Evolutionary conservation across 2,113 vertebrate genomes (phyloP).

Genomic region (Carettochelys insculpta): DNA sequence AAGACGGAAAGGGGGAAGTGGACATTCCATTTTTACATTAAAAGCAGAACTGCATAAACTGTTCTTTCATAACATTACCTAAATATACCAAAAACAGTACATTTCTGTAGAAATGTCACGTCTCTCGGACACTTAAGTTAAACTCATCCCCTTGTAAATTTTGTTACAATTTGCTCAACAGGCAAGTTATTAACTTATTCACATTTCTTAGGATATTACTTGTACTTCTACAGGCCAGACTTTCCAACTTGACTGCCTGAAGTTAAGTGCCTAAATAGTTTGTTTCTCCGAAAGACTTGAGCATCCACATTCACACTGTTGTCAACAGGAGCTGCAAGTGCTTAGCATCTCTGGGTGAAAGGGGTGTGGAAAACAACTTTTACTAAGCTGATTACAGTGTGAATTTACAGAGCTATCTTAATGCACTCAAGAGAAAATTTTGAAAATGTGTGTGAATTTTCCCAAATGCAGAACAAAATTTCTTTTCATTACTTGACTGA

Average conservation of each 20-base stretch:
- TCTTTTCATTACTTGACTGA: constrained; percentile 16
- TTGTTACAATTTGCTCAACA: neutral
- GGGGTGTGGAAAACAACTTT: constrained; percentile 33
- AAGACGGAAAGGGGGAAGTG: constrained; percentile 27
- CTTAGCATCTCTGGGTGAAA: constrained; percentile 44
- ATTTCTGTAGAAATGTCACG: neutral
- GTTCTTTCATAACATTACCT: neutral
- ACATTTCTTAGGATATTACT: neutral
- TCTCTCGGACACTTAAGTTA: neutral
- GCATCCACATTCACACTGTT: neutral
- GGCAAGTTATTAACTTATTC: constrained; percentile 4
- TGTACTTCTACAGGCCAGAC: neutral
- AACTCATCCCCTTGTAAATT: neutral
- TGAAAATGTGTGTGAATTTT: neutral
- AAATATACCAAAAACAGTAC: neutral
- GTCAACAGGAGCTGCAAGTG: constrained; percentile 46
- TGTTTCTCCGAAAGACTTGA: constrained; percentile 56
- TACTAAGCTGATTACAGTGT: constrained; percentile 42
- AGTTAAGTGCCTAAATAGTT: constrained; percentile 46
- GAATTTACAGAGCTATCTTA: neutral
- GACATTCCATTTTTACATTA: constrained; percentile 26
- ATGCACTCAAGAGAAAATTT: neutral
- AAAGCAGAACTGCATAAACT: constrained; percentile 44
- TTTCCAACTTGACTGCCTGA: constrained; percentile 43
- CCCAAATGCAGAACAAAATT: neutral